A percentile compares a stretch with the other conserved stretches of the same genome.
Evolutionary conservation across 2,113 vertebrate species (phyloP).

Genomic region (Ramphastos sulfuratus): DNA sequence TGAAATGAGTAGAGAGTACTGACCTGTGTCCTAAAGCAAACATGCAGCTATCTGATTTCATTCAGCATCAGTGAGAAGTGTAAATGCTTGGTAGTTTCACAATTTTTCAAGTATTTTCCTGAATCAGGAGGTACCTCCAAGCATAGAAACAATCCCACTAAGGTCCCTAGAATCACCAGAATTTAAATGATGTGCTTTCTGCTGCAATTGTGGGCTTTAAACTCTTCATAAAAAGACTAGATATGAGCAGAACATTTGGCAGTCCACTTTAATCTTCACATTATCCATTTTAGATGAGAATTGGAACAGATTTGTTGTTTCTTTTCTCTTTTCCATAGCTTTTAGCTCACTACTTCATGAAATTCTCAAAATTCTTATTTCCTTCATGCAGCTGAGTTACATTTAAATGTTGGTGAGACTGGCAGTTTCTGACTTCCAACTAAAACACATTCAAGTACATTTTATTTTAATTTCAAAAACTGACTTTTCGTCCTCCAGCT

Average conservation of each 20-base stretch:
- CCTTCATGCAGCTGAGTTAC: background rate
- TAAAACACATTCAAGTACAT: background rate
- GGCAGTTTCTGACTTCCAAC: background rate
- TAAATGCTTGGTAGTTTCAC: background rate
- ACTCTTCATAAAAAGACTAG: background rate
- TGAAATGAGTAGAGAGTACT: background rate
- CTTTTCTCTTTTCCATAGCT: background rate
- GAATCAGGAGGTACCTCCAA: background rate
- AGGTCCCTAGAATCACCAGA: background rate
- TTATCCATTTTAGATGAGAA: background rate
- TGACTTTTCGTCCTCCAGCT: background rate
- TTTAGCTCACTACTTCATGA: background rate
- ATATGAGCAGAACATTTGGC: background rate
- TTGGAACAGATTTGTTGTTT: background rate
- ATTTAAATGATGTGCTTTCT: background rate
- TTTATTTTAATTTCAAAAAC: constrained; percentile 22
- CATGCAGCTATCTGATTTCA: background rate
- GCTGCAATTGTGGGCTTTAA: background rate
- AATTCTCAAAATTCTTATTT: background rate
- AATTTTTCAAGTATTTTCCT: background rate
- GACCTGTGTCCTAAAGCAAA: background rate
- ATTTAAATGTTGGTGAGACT: background rate
- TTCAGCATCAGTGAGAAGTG: background rate
- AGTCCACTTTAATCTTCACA: background rate
- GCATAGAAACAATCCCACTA: background rate